Evolutionary conservation across 2,797 vertebrate species (phyloP).

Genomic region (Mormyrops attenuatus): DNA sequence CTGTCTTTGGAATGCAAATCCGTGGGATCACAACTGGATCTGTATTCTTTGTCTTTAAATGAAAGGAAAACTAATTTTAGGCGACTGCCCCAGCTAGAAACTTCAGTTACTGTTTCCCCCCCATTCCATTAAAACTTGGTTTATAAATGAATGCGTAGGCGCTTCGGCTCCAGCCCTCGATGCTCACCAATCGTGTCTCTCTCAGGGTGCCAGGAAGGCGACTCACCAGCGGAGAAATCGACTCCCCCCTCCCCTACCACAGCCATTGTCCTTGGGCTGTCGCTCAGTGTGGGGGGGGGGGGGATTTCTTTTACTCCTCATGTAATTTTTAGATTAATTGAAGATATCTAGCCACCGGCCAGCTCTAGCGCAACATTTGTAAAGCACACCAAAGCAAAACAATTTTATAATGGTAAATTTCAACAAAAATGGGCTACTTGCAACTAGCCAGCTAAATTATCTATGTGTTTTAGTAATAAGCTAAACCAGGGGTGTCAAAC

Average conservation of each 20-base stretch:
- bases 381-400: not conserved
- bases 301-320: not conserved
- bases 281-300: not conserved
- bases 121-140: not conserved
- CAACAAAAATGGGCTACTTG: not conserved
- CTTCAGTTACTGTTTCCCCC: not conserved
- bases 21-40: not conserved
- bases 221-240: not conserved
- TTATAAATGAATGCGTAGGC: not conserved
- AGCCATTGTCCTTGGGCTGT: not conserved
- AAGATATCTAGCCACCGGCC: not conserved
- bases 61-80: not conserved
- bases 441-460: not conserved
- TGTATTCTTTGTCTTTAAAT: not conserved
- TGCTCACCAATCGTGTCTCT: not conserved
- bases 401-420: not conserved
- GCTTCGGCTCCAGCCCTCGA: too few species aligned
- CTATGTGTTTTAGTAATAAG: not conserved
- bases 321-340: not conserved
- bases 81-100: not conserved
- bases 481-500: not conserved
- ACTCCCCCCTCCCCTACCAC: not conserved
- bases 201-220: not conserved
- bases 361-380: not conserved
- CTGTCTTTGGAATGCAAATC: not conserved